phyloP scores from a whole-genome alignment of 1,140 invertebrate genomes.

The Seison nebaliae region DNA sequence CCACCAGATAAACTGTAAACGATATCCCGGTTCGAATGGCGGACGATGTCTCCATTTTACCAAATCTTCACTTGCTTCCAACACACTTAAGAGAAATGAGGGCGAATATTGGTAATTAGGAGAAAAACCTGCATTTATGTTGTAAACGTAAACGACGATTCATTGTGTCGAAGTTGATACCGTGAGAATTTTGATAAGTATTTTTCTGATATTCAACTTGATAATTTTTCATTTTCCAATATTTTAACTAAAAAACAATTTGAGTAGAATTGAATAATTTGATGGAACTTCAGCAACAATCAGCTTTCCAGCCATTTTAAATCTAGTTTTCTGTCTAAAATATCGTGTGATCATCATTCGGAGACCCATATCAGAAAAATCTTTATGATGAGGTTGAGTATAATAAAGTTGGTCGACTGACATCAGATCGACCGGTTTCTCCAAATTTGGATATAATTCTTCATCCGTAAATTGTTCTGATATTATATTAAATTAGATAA shows the following conservation, averaged over 20 bases:
- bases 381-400: neutral
- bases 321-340: slow-evolving; percentile 4
- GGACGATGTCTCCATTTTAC: slow-evolving; percentile 4
- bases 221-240: neutral
- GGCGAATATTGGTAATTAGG: neutral
- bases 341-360: slow-evolving; percentile 5
- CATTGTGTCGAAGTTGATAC: neutral
- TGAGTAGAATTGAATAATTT: neutral
- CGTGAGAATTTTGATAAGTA: neutral
- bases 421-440: no score
- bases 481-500: neutral
- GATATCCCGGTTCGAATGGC: neutral
- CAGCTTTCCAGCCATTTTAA: slow-evolving; percentile 7
- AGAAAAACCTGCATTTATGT: no score
- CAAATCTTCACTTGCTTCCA: neutral
- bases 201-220: neutral
- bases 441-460: no score
- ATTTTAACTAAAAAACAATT: neutral
- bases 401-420: neutral
- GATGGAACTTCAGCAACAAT: slow-evolving; percentile 4
- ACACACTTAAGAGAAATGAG: neutral
- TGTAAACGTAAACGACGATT: no score
- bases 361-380: slow-evolving; percentile 4
- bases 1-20: neutral
- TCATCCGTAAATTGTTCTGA: no score